Base-by-base conservation (phyloP, 2,888 invertebrate species). In the Operophtera brumata region DNA sequence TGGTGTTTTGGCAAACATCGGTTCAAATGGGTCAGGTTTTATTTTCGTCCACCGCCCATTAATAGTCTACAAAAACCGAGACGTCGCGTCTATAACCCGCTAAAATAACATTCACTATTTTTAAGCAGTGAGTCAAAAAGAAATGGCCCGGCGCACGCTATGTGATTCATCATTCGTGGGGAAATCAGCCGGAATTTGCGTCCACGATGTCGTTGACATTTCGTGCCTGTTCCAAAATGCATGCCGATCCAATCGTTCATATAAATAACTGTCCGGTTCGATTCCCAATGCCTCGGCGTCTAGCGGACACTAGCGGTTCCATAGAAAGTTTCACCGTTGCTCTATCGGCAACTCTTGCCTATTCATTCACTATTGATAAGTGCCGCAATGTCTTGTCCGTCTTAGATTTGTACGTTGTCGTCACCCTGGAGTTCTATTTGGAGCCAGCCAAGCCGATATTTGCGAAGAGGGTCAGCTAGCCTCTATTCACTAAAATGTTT, bases 151-250 rank as follows among this genome's bases (percentile, higher is more conserved):
- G 68, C 71, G 71, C 85, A 86, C 82, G 82, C 82, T 69, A 82
- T 67, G 74, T 86, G 86, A 87, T 83, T 88, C 85, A 80, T 84
- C 76, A 79, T 76, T 71, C 66, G 67, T 76, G 73, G 77, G 75
- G 71, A 76, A 80, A 78, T 82, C 75, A 57, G 73, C 79, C 75
- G 77, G 77, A 79, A 78, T 81, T 78, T 67, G 77, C 77, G 75
- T 78, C 70, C 73, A 68, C 70, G 67, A 72, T 76, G 84, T 84
- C 84, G 84, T 86, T 87, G 86, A 85, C 86, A 85, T 85, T 84
- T 84, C 70, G 75, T 75, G 73, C 72, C 59, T 64, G 73, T 73
- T 77, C 72, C 57, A 62, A 69, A 70, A 67, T 71, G 69, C 64
- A 71, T 65, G 59, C 60, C 64, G 48, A 50, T 54, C 55, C 62